Evolutionary conservation across 2,113 vertebrate genomes (phyloP).

Genomic region (Symphodus melops): DNA sequence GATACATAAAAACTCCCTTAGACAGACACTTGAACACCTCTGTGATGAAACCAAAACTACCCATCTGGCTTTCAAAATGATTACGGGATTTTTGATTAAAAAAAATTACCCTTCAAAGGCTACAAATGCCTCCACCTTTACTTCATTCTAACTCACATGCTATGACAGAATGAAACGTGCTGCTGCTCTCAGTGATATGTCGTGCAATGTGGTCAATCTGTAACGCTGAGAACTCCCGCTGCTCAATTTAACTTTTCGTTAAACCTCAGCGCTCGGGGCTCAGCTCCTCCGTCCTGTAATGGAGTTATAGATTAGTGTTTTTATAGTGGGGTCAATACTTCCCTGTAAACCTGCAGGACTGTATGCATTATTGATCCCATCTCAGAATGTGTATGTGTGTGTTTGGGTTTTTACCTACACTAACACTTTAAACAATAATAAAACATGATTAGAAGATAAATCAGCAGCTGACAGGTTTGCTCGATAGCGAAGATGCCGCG

Average conservation of each 20-base stretch:
- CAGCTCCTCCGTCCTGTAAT: conserved; percentile 67
- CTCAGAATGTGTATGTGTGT: conserved; percentile 19
- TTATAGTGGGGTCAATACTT: conserved; percentile 77
- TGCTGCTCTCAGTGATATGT: too few relatives aligned
- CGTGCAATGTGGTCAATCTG: too few relatives aligned
- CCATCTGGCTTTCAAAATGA: too few relatives aligned
- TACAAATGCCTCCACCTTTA: neutral
- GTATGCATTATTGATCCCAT: conserved; percentile 76
- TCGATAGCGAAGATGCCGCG: conserved; percentile 32
- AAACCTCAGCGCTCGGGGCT: conserved; percentile 24
- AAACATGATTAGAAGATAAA: conserved; percentile 71
- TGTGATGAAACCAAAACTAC: too few relatives aligned
- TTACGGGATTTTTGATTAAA: too few relatives aligned
- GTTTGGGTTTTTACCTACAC: conserved; percentile 59
- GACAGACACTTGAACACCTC: too few relatives aligned
- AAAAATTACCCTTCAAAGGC: neutral
- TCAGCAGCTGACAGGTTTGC: conserved; percentile 61
- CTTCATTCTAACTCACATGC: neutral
- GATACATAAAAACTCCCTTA: too few relatives aligned
- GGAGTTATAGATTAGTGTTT: conserved; percentile 78
- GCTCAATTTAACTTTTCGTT: neutral
- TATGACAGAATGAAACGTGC: neutral
- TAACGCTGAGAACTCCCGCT: neutral
- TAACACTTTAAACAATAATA: conserved; percentile 73
- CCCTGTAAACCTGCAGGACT: conserved; percentile 66